Percentiles rank a stretch among this genome's conserved stretches.
Conservation (phyloP, 1,140 invertebrate genomes). For the Anastrepha ludens region DNA sequence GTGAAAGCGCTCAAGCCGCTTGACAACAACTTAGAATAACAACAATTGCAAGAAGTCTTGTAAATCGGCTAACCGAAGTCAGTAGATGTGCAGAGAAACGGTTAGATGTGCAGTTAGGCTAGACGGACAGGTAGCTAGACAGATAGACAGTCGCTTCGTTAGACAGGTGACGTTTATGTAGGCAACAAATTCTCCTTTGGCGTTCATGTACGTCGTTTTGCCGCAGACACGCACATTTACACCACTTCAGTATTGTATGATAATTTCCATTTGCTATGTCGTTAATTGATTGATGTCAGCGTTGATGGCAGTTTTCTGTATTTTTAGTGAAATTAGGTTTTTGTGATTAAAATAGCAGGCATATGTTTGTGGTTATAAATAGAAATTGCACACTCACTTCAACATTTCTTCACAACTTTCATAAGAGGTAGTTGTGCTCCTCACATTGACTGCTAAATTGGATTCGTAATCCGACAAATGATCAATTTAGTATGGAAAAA, state of each 20-base stretch:
- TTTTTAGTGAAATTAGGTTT: not conserved
- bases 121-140: not conserved
- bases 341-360: not conserved
- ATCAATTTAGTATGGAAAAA: too few relatives aligned
- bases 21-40: slow-evolving; percentile 9
- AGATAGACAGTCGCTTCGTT: not conserved
- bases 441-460: slow-evolving; percentile 16
- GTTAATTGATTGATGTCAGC: slow-evolving; percentile 10
- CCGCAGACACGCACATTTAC: not conserved
- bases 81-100: too few relatives aligned
- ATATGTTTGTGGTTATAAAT: not conserved
- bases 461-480: not conserved
- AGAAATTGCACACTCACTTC: not conserved
- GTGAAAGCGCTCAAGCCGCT: not conserved
- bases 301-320: not conserved
- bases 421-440: too few relatives aligned
- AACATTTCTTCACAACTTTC: not conserved
- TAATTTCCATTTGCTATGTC: slow-evolving; percentile 16
- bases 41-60: not conserved
- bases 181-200: too few relatives aligned
- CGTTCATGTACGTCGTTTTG: too few relatives aligned
- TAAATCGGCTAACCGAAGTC: not conserved
- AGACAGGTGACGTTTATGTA: not conserved
- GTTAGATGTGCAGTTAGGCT: too few relatives aligned
- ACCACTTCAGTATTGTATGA: not conserved